Percentiles rank a stretch among this genome's conserved stretches.
These are phyloP conservation scores for Epinephelus awoara DNA, from an alignment of 2,797 vertebrate species.

Conservation along the genomic window DNA sequence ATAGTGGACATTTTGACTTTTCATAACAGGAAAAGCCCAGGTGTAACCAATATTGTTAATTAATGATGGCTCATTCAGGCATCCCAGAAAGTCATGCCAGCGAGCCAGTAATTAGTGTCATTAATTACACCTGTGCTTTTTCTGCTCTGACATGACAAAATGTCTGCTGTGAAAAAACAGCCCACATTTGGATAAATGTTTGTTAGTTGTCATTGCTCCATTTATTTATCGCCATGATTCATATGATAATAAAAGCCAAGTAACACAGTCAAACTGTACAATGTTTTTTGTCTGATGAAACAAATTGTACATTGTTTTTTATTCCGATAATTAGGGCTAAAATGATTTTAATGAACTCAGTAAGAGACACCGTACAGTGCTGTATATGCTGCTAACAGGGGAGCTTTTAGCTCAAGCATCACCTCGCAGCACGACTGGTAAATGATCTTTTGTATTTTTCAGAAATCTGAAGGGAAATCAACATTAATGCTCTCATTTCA, in stretches of 20 bases:
- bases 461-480: slow-evolving; percentile 59
- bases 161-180: background rate
- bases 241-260: background rate
- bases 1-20: background rate
- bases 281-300: slow-evolving; percentile 14
- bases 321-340: slow-evolving; percentile 31
- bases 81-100: background rate
- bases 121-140: background rate
- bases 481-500: slow-evolving; percentile 61
- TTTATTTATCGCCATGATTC: background rate
- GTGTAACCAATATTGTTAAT: background rate
- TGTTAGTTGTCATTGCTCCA: background rate
- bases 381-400: slow-evolving; percentile 23
- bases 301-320: slow-evolving; percentile 4
- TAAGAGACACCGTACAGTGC: slow-evolving; percentile 22
- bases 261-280: slow-evolving; percentile 7
- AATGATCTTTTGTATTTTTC: slow-evolving; percentile 43
- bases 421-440: slow-evolving; percentile 33
- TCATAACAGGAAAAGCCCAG: background rate
- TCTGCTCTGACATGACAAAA: background rate
- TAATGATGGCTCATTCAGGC: background rate
- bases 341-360: slow-evolving; percentile 45
- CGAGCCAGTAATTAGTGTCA: background rate
- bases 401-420: slow-evolving; percentile 48
- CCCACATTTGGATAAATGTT: background rate